These are phyloP conservation scores for Petaurus breviceps DNA, from an alignment of 2,113 vertebrate species.

Conservation along the genomic window DNA sequence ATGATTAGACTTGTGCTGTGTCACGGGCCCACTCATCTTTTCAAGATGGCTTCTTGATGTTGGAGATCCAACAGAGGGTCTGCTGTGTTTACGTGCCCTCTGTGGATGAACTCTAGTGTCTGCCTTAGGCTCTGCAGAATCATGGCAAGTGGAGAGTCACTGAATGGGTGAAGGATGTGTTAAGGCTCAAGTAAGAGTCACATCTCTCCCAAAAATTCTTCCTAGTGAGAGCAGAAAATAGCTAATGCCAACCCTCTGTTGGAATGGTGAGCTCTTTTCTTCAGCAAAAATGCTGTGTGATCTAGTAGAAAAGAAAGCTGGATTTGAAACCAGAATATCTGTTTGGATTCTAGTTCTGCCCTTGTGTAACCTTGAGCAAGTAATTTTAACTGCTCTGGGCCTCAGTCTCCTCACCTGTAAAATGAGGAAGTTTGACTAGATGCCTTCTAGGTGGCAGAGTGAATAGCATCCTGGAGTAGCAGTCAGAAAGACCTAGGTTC, in stretches of 20 bases:
- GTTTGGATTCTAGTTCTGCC: background rate
- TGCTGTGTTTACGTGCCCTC: background rate
- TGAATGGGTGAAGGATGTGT: background rate
- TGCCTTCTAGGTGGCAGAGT: background rate
- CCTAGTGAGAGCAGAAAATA: constrained; percentile 18
- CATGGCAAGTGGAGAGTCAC: background rate
- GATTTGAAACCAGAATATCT: background rate
- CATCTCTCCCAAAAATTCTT: constrained; percentile 3
- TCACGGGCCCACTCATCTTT: background rate
- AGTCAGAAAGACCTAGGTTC: background rate
- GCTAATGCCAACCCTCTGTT: background rate
- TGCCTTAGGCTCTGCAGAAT: background rate
- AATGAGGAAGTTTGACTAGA: background rate
- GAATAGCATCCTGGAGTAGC: background rate
- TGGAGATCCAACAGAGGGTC: background rate
- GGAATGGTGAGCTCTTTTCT: background rate
- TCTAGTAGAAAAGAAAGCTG: background rate
- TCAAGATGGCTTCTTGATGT: background rate
- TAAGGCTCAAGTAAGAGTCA: background rate
- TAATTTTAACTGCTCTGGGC: background rate
- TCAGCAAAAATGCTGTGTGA: background rate
- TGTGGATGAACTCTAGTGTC: background rate
- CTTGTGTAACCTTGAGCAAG: background rate
- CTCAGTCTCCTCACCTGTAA: background rate
- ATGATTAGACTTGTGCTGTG: background rate